phyloP scores from a whole-genome alignment of 2,888 invertebrate genomes.

The Pherbina coryleti region DNA sequence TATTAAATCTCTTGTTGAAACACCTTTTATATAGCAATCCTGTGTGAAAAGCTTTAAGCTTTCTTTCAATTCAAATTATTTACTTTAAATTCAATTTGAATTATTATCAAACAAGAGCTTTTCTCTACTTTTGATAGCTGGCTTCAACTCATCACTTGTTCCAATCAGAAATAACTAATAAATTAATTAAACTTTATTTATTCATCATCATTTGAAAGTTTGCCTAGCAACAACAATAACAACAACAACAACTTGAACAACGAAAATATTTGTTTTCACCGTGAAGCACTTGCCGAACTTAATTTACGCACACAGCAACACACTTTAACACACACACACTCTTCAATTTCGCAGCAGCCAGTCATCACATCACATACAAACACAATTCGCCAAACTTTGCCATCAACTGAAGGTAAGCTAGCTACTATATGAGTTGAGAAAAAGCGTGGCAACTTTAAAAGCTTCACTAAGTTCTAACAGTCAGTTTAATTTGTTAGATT shows the following conservation, averaged over 20 bases:
- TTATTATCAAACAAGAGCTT: neutral
- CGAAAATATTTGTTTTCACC: neutral
- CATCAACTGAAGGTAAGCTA: neutral
- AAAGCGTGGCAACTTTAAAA: constrained; percentile 20
- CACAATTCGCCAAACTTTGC: neutral
- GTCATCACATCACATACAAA: neutral
- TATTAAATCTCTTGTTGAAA: too few species aligned
- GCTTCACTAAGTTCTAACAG: constrained; percentile 36
- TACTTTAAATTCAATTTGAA: too few species aligned
- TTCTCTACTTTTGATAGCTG: neutral
- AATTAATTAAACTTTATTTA: constrained; percentile 15
- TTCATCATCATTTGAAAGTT: constrained; percentile 1
- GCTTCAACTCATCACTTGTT: neutral
- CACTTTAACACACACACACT: constrained; percentile 9
- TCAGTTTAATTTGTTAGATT: constrained; percentile 64
- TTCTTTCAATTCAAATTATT: too few species aligned
- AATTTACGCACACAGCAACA: constrained; percentile 15
- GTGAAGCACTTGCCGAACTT: neutral
- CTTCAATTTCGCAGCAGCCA: neutral
- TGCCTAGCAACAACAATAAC: neutral
- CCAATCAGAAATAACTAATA: neutral
- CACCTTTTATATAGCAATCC: too few species aligned
- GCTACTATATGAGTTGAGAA: neutral
- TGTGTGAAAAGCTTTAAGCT: too few species aligned
- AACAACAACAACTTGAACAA: neutral